Percentiles rank a stretch among this genome's conserved stretches.
Evolutionary conservation across 37 sponge, comb jelly and placozoan species (phyloP).

Genomic region (Petrosia ficiformis): DNA sequence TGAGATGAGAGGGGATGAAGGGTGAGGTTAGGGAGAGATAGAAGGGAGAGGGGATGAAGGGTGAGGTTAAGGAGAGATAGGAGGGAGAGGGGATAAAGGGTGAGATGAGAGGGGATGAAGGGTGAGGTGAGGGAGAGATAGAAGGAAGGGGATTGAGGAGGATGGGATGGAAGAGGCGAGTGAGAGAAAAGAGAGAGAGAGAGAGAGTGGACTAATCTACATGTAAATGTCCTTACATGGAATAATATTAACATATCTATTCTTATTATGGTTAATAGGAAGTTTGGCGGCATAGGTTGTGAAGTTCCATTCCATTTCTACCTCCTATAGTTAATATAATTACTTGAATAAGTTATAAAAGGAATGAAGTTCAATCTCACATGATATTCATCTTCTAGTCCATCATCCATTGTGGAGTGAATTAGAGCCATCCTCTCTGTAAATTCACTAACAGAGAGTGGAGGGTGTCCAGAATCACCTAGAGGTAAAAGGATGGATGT

Average conservation of each 20-base stretch:
- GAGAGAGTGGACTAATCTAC: not conserved
- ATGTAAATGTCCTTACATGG: slow-evolving; percentile 43
- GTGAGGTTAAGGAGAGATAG: not conserved
- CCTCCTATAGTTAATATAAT: slow-evolving; percentile 14
- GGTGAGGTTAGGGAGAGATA: too few relatives aligned
- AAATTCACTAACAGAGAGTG: slow-evolving; percentile 48
- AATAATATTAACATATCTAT: slow-evolving; percentile 78
- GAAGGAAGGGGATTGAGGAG: not conserved
- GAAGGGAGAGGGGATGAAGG: slow-evolving; percentile 3
- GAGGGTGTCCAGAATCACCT: slow-evolving; percentile 56
- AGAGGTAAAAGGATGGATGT: not conserved
- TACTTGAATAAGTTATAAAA: not conserved
- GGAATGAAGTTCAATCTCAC: slow-evolving; percentile 2
- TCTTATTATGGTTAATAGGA: slow-evolving; percentile 65
- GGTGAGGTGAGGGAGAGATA: not conserved
- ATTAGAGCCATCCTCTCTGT: slow-evolving; percentile 52
- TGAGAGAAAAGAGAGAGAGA: not conserved
- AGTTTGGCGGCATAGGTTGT: slow-evolving; percentile 67
- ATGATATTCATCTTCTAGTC: slow-evolving; percentile 65
- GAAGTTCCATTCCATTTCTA: slow-evolving; percentile 65
- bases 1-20: too few relatives aligned
- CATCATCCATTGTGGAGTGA: slow-evolving; percentile 44
- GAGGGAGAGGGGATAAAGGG: not conserved
- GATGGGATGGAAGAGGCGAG: not conserved
- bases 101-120: not conserved